Base-by-base conservation (phyloP, 2,888 invertebrate genomes). In the Pristionchus mayeri region DNA sequence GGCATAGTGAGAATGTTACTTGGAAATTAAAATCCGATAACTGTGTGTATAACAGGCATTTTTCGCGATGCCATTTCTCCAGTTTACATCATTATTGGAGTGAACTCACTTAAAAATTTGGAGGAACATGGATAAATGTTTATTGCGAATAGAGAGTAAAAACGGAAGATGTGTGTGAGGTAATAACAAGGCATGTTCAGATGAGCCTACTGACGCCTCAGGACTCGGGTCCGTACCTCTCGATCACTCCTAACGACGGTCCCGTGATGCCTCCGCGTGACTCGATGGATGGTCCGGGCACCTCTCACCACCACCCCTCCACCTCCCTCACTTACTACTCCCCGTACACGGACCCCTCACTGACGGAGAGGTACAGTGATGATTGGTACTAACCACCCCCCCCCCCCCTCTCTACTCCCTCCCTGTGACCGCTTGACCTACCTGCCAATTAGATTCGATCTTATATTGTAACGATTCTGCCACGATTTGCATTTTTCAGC, bases 201-300 rank as follows among this genome's bases (percentile, higher is more conserved):
- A 57, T 80, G 57, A 24, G 37, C 3, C n/a, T 54, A 7, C 80
- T 82, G 4, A 21, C 24, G 4, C 63, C 81, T 16, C 1, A 44
- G 27, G 81, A 82, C 48, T n/a, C n/a, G n/a, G 63, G 34, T 7
- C 48, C 63, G 24, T 82, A 48, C 13, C 81, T 82, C 44, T 82
- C 81, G 48, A 24, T 82, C 44, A 48, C 81, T 0, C 81, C 80
- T 37, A 57, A 50, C 50, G 34, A 27, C 50, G 30, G 30, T 21
- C n/a, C 18, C 50, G 30, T 76, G 9, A 27, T 76, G 24, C 71
- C 7, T 9, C 71, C 71, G 3, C 34, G 37, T 7, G 16, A n/a
- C n/a, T n/a, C n/a, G n/a, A n/a, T 21, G 21, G 37, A 7, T 13
- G n/a, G 24, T 24, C 71, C 71, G 71, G n/a, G 27, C 80, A 6